Percentiles rank a stretch among this genome's conserved stretches.
Evolutionary conservation across 2,888 invertebrate species (phyloP).

Genomic region (Therioaphis trifolii): DNA sequence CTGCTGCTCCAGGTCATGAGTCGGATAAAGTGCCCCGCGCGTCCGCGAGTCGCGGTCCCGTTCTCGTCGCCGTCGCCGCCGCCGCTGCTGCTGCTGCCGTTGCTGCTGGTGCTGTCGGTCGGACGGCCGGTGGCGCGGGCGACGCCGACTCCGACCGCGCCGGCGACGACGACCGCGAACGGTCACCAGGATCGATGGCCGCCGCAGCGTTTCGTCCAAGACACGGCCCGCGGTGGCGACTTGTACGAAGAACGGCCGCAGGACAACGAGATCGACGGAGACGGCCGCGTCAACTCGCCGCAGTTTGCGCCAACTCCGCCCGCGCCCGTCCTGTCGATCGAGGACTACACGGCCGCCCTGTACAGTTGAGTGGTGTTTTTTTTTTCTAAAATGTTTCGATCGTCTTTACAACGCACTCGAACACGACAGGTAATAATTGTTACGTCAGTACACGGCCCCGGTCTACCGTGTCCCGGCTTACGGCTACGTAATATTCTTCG

Average conservation of each 20-base stretch:
- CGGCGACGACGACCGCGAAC: not conserved
- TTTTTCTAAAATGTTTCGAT: not conserved
- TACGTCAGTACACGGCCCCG: no score
- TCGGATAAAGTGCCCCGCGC: not conserved
- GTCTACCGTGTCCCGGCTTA: no score
- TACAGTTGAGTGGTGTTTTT: slow-evolving; percentile 42
- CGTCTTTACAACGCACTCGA: no score
- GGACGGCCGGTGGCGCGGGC: not conserved
- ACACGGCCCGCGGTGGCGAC: not conserved
- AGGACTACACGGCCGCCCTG: not conserved
- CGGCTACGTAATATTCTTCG: no score
- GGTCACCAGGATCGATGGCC: not conserved
- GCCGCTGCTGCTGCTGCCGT: not conserved
- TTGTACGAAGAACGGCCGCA: slow-evolving; percentile 14
- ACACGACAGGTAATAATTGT: no score
- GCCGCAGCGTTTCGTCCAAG: not conserved
- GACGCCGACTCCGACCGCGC: not conserved
- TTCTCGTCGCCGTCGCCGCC: not conserved
- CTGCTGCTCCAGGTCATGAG: not conserved
- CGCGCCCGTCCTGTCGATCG: no score
- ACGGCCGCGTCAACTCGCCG: not conserved
- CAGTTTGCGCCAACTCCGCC: not conserved
- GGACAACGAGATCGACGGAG: slow-evolving; percentile 51
- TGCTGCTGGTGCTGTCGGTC: not conserved
- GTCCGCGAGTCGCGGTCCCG: not conserved